Evolutionary conservation across 2,888 invertebrate genomes (phyloP).

Genomic region (Cheilosia vulpina): DNA sequence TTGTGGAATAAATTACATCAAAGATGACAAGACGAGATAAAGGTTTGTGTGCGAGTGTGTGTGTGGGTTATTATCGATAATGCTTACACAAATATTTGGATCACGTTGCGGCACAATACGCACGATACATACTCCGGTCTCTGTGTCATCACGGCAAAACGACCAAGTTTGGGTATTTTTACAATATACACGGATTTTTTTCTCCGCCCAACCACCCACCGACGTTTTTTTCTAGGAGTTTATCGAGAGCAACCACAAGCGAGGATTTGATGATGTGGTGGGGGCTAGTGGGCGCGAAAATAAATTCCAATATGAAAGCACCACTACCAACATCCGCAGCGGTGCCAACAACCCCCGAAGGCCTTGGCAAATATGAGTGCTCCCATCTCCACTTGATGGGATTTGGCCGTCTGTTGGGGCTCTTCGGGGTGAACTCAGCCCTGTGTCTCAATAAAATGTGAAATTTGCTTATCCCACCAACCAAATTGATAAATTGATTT

Average conservation of each 20-base stretch:
- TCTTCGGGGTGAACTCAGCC: neutral
- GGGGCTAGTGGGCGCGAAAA: slow-evolving; percentile 47
- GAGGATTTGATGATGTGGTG: slow-evolving; percentile 36
- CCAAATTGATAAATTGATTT: slow-evolving; percentile 68
- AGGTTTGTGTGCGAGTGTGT: slow-evolving; percentile 47
- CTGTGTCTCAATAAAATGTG: slow-evolving; percentile 17
- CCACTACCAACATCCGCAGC: slow-evolving; percentile 26
- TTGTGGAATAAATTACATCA: slow-evolving; percentile 75
- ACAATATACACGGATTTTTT: slow-evolving; percentile 42
- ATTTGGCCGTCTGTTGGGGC: neutral
- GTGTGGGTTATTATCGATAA: slow-evolving; percentile 64
- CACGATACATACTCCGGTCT: slow-evolving; percentile 6
- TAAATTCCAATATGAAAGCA: slow-evolving; percentile 51
- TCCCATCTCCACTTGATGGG: slow-evolving; percentile 7
- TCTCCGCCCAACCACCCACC: slow-evolving; percentile 2
- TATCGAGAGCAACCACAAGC: slow-evolving; percentile 29
- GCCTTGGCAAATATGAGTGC: slow-evolving; percentile 15
- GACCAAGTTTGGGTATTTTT: slow-evolving; percentile 51
- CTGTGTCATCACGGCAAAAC: slow-evolving; percentile 41
- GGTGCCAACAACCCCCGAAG: slow-evolving; percentile 22
- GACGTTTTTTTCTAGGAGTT: slow-evolving; percentile 36
- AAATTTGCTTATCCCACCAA: slow-evolving; percentile 28
- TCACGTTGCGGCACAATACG: slow-evolving; percentile 61
- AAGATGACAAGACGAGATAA: slow-evolving; percentile 73
- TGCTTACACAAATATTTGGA: slow-evolving; percentile 74